Conservation (phyloP, 2,113 vertebrate genomes). For the Morone saxatilis region DNA sequence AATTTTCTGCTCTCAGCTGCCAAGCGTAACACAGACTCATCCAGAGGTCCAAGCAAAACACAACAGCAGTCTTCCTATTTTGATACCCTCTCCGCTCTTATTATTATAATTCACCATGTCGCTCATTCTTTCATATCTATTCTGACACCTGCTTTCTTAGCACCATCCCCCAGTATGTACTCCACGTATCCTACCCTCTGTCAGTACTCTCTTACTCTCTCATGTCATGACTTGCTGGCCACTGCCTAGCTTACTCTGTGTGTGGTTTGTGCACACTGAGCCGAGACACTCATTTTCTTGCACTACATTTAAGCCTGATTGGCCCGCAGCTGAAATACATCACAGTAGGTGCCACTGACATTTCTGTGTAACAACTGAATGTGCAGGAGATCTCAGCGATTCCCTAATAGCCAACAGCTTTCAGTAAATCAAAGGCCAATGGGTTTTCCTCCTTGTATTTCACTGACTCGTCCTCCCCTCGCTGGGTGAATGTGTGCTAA, state of each 20-base stretch:
- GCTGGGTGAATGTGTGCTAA: conserved; percentile 41
- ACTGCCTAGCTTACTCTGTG: conserved; percentile 12
- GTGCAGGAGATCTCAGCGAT: not conserved
- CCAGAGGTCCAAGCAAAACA: conserved; percentile 55
- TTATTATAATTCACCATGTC: conserved; percentile 10
- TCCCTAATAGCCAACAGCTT: not conserved
- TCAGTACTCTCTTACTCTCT: conserved; percentile 29
- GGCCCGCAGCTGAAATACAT: conserved; percentile 19
- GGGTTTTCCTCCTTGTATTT: not conserved
- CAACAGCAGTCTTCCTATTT: conserved; percentile 3
- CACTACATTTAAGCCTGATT: conserved; percentile 14
- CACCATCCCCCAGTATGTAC: conserved; percentile 13
- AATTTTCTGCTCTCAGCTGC: conserved; percentile 53
- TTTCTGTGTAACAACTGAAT: not conserved
- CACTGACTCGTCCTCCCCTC: not conserved
- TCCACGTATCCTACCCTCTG: conserved; percentile 13
- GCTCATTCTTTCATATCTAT: conserved; percentile 27
- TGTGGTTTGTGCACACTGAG: conserved; percentile 36
- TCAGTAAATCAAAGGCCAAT: conserved; percentile 28
- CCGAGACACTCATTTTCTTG: conserved; percentile 27
- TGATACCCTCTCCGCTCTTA: conserved; percentile 36
- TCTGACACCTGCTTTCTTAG: conserved; percentile 40
- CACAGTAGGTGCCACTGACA: not conserved
- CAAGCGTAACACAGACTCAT: conserved; percentile 63
- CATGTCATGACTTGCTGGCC: conserved; percentile 69